phyloP scores from a whole-genome alignment of 2,113 vertebrate genomes.

The Calypte anna region DNA sequence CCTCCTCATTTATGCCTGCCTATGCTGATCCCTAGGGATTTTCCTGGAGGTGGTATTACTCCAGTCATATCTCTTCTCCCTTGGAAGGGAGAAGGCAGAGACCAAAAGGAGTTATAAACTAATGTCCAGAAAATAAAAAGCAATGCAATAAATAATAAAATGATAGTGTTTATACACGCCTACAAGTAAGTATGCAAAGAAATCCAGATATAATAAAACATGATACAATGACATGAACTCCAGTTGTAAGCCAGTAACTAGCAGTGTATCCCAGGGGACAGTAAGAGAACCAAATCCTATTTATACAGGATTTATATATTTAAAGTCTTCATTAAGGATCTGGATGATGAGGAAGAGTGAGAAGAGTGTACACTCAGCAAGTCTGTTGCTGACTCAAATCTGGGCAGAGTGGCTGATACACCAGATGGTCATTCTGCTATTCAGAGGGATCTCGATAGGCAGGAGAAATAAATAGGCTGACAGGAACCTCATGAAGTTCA shows the following conservation, averaged over 20 bases:
- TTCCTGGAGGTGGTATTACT: neutral
- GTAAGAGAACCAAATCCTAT: too few species aligned
- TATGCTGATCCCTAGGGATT: neutral
- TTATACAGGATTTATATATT: neutral
- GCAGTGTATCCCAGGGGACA: neutral
- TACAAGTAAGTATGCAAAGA: neutral
- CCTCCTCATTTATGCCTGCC: neutral
- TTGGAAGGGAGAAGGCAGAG: neutral
- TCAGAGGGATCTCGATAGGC: neutral
- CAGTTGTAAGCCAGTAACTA: neutral
- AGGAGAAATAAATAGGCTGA: neutral
- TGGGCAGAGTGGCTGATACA: neutral
- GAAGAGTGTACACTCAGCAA: neutral
- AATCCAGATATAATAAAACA: neutral
- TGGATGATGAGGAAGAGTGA: neutral
- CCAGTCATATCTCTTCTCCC: neutral
- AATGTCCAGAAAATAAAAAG: neutral
- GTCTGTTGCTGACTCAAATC: neutral
- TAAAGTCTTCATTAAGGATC: neutral
- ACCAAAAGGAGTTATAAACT: neutral
- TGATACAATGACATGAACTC: neutral
- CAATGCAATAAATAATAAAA: neutral
- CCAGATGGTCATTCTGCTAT: neutral
- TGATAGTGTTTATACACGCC: neutral
- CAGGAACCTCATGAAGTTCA: neutral